Base-by-base conservation (phyloP, 2,888 invertebrate genomes). In the Hypercompe scribonia region DNA sequence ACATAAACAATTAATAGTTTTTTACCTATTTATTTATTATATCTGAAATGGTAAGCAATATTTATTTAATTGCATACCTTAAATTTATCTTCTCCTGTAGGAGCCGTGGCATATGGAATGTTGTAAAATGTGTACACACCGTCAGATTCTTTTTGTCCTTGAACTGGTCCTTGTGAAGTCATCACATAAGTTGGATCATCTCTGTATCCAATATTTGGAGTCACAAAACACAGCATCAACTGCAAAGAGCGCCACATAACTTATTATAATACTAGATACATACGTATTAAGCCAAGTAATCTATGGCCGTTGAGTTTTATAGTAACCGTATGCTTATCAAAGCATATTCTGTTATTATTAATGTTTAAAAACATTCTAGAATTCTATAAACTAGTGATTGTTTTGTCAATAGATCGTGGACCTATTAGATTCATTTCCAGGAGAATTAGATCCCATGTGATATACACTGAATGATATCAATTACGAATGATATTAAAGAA, bases 31-130 rank as follows among this genome's bases (percentile, higher is more conserved):
- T 50, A 50, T 8, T 24, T 50, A 24, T 50, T 24, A 21, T n/a
- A 1, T 11, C 21, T 65, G 39, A 13, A 33, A 36, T 0, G 65
- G 34, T 10, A 34, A n/a, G 21, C 2, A 2, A 10, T 39, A 39
- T 66, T 46, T 28, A 65, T 4, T 10, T 5, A 46, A 24, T 71
- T 5, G 42, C 46, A 79, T 80, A n/a, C 80, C 81, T 83, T 85
- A 54, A 68, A 72, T 64, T 72, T 72, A 31, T 72, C 63, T n/a
- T 50, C 34, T 7, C 72, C 72, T 4, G 54, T 31, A 28, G 72
- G 72, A 50, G 68, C 72, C 15, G 72, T 72, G 28, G 72, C 72
- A 50, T 72, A 72, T 7, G 72, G 72, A 39, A 72, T 68, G 18
- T 72, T 72, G 31, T 72, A 68, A 65, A 72, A 72, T 18, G 63